These are phyloP conservation scores for Platysteira castanea DNA, from an alignment of 2,113 vertebrate species.

Conservation along the genomic window DNA sequence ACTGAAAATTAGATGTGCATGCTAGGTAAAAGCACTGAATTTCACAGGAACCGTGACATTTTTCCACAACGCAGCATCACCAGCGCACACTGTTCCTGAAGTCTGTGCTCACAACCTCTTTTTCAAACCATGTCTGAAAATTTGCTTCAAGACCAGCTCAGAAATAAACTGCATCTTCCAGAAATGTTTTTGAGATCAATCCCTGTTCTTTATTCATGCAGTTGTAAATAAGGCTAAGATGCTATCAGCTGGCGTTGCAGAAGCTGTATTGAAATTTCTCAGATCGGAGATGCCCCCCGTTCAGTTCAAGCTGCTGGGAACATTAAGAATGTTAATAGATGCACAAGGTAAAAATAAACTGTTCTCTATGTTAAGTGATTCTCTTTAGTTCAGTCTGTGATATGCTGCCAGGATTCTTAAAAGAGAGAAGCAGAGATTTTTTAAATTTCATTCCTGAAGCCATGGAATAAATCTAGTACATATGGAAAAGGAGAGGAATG, in stretches of 20 bases:
- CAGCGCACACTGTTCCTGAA: background rate
- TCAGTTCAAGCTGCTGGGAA: conserved; percentile 96
- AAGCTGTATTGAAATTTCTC: conserved; percentile 93
- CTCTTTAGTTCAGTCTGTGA: conserved; percentile 19
- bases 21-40: background rate
- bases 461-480: background rate
- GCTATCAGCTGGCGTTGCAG: conserved; percentile 91
- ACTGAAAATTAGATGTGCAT: background rate
- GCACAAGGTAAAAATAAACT: conserved; percentile 88
- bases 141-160: background rate
- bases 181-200: background rate
- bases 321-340: conserved; percentile 97
- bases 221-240: conserved; percentile 99
- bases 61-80: background rate
- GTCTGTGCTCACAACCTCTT: background rate
- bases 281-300: conserved; percentile 98
- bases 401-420: background rate
- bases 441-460: background rate
- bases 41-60: background rate
- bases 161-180: conserved; percentile 8
- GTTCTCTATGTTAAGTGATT: conserved; percentile 41
- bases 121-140: background rate
- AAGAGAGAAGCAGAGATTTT: background rate
- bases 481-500: no score
- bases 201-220: conserved; percentile 65